These are phyloP conservation scores for Falcaria lacertinaria DNA, from an alignment of 2,888 invertebrate genomes.

Conservation along the genomic window DNA sequence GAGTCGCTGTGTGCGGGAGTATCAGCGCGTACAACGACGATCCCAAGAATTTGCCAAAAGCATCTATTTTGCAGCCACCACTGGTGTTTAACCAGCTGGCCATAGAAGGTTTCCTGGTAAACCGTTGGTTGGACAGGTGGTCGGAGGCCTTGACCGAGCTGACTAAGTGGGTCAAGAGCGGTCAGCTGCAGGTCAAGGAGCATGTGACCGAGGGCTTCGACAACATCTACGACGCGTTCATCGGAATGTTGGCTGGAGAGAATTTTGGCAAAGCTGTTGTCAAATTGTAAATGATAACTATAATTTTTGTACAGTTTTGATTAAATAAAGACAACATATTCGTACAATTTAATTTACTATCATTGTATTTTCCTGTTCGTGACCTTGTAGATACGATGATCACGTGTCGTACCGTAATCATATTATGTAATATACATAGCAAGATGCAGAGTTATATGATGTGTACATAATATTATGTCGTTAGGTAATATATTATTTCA, in stretches of 20 bases:
- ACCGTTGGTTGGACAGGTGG: slow-evolving; percentile 77
- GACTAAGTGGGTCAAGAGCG: slow-evolving; percentile 80
- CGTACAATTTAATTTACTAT: not conserved
- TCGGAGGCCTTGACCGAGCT: slow-evolving; percentile 79
- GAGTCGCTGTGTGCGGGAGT: slow-evolving; percentile 45
- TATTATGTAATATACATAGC: too few species aligned
- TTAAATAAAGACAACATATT: not conserved
- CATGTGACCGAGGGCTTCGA: slow-evolving; percentile 85
- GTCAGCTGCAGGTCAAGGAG: slow-evolving; percentile 83
- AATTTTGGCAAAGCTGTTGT: slow-evolving; percentile 85
- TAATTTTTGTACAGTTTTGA: not conserved
- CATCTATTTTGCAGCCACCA: slow-evolving; percentile 70
- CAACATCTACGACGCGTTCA: slow-evolving; percentile 83
- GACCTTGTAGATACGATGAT: too few species aligned
- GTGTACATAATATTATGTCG: too few species aligned
- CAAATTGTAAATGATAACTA: slow-evolving; percentile 57
- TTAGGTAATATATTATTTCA: too few species aligned
- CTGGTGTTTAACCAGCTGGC: slow-evolving; percentile 79
- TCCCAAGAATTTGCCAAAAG: slow-evolving; percentile 35
- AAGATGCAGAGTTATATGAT: too few species aligned
- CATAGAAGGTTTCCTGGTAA: slow-evolving; percentile 80
- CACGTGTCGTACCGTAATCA: too few species aligned
- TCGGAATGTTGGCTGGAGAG: slow-evolving; percentile 81
- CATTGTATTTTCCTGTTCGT: too few species aligned
- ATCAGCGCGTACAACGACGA: slow-evolving; percentile 57